These are phyloP conservation scores for Tenebrosternarchus preto DNA, from an alignment of 2,113 vertebrate genomes.

Conservation along the genomic window DNA sequence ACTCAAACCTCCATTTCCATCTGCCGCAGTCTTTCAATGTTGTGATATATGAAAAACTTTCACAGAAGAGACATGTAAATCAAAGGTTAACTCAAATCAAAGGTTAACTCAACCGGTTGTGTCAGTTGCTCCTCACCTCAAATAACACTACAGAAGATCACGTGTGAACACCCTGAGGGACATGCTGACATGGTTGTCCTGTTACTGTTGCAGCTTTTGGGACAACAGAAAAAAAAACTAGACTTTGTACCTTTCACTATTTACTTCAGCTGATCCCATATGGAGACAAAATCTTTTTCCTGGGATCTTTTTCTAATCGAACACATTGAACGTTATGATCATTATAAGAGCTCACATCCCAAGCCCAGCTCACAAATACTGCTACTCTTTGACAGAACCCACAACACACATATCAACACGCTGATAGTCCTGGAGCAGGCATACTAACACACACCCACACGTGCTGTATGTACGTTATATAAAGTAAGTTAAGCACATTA, in stretches of 20 bases:
- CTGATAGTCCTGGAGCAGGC: not conserved
- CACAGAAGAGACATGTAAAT: constrained; percentile 18
- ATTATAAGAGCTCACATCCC: not conserved
- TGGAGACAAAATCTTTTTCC: not conserved
- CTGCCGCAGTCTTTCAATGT: not conserved
- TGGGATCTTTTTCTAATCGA: too few relatives aligned
- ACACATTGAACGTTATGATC: not conserved
- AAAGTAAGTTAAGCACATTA: not conserved
- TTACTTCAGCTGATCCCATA: not conserved
- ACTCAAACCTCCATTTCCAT: not conserved
- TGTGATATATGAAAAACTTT: not conserved
- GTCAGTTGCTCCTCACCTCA: constrained; percentile 38
- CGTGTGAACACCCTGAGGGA: constrained; percentile 26
- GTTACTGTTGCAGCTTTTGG: not conserved
- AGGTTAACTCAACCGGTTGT: constrained; percentile 41
- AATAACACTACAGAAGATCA: constrained; percentile 35
- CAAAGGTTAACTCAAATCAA: constrained; percentile 47
- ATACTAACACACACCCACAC: not conserved
- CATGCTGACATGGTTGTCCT: constrained; percentile 15
- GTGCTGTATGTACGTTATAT: not conserved
- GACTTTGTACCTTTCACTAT: not conserved
- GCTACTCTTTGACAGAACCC: constrained; percentile 29
- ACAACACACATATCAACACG: constrained; percentile 32
- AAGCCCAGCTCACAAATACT: not conserved
- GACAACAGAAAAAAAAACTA: constrained; percentile 1